Evolutionary conservation across 2,113 vertebrate genomes (phyloP), one percentile per base, ranked within the genome.

Genomic region (Parotia lawesii): DNA sequence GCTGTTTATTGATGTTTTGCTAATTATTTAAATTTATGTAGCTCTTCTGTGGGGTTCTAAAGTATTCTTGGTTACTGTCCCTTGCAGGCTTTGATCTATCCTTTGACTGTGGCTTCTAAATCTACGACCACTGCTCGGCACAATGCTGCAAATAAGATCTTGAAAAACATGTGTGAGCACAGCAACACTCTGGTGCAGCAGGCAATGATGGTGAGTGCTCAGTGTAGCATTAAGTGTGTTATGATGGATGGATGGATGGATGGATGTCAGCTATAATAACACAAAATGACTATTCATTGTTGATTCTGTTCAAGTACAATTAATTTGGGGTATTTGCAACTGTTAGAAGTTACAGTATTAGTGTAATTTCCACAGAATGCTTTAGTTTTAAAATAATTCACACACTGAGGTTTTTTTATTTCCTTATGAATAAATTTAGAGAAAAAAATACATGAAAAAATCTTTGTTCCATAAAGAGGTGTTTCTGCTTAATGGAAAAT

Each of bases 111-210:
- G 94, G 99, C 99, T 33, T 99, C 99, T n/a, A 99, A 99, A 96
- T 99, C 99, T 9, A 99, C 99, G 6, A 99, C 99, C 35, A 99
- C 99, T 2, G 99, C 99, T 70, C 99, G 99, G 5, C 99, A 99
- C 97, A 99, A 99, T 0, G 99, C 99, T 31, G 99, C 99, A 45
- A 99, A 99, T 97, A 99, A 99, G 97, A 99, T 99, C 90, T 93
- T 99, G 97, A 99, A 99, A 97, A 99, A 99, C 96, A 99, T 99
- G 99, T 99, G 99, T 87, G 99, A 99, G 93, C 99, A 99, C 96
- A 99, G 99, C 85, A 99, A 99, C 98, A 99, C 99, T 0, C 97
- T 99, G 93, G 99, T 99, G 29, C 99, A 99, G 96, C 99, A 99
- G 96, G 99, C 99, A 94, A 99, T 99, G 98, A 99, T 99, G 99